Conservation (phyloP, 2,888 invertebrate species). For the Ornithoptera priamus region DNA sequence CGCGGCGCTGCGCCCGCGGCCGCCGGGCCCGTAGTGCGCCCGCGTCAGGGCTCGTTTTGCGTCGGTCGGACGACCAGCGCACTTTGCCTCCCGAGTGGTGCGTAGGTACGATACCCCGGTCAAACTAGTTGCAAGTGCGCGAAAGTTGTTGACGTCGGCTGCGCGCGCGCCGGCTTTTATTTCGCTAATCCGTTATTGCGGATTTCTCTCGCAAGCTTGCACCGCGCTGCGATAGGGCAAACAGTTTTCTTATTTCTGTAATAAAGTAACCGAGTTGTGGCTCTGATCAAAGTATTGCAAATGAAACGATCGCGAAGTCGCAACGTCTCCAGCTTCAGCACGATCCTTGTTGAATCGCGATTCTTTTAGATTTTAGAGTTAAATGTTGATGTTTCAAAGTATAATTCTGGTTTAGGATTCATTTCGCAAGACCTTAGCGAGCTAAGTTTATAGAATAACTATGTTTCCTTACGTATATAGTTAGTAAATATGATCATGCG, state of each 20-base stretch:
- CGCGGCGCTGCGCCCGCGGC: conserved; percentile 30
- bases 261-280: conserved; percentile 20
- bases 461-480: no score
- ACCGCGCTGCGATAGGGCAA: conserved; percentile 20
- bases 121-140: conserved; percentile 54
- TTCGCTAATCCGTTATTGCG: conserved; percentile 51
- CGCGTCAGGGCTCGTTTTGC: not conserved
- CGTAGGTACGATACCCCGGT: conserved; percentile 50
- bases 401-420: no score
- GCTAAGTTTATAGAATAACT: no score
- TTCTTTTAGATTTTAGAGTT: conserved; percentile 5
- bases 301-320: conserved; percentile 18
- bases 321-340: conserved; percentile 17
- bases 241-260: conserved; percentile 15
- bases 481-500: no score
- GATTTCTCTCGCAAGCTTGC: conserved; percentile 44
- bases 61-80: conserved; percentile 30
- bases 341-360: conserved; percentile 18
- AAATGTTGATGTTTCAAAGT: no score
- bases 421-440: no score
- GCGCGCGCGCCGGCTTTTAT: conserved; percentile 47
- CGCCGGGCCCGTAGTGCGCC: no score
- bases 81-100: conserved; percentile 45
- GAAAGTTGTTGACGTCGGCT: conserved; percentile 56
- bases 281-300: conserved; percentile 11